Conservation (phyloP, 2,888 invertebrate species). For the Drosophila lacicola region DNA sequence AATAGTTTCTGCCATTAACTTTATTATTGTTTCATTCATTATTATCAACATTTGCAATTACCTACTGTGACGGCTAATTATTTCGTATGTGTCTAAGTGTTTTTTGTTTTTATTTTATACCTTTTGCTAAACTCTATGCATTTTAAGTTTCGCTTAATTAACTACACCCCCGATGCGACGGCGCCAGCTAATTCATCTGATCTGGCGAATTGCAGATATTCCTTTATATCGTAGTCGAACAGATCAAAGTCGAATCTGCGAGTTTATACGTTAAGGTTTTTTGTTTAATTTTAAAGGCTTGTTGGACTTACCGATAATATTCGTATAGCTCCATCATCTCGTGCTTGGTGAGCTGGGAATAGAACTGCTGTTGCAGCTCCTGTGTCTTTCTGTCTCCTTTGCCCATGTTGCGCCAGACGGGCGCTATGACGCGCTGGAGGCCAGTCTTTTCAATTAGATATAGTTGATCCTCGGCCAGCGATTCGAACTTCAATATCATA, state of each 20-base stretch:
- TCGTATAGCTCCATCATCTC: conserved; percentile 92
- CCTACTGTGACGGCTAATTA: conserved; percentile 75
- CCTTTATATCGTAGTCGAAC: conserved; percentile 92
- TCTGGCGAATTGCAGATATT: conserved; percentile 87
- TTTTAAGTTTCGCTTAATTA: conserved; percentile 33
- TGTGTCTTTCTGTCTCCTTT: conserved; percentile 90
- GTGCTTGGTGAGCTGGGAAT: conserved; percentile 90
- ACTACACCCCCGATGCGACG: conserved; percentile 54
- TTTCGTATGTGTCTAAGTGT: conserved; percentile 57
- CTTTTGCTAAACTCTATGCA: conserved; percentile 57
- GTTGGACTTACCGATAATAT: conserved; percentile 89
- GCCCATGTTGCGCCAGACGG: conserved; percentile 93
- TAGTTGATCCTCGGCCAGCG: conserved; percentile 92
- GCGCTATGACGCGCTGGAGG: conserved; percentile 90
- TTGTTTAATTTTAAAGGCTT: too few species aligned
- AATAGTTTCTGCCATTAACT: conserved; percentile 52
- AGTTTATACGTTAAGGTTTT: neutral
- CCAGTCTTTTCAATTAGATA: conserved; percentile 92
- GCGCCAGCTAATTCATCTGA: conserved; percentile 42
- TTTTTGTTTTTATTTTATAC: conserved; percentile 12
- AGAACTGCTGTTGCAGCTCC: conserved; percentile 90
- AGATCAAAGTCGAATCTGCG: conserved; percentile 93
- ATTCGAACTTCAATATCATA: conserved; percentile 93
- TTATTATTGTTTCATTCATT: conserved; percentile 70
- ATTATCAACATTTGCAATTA: conserved; percentile 78